Evolutionary conservation across 2,113 vertebrate genomes (phyloP), one percentile per base, ranked within the genome.

Genomic region (Chloebia gouldiae): DNA sequence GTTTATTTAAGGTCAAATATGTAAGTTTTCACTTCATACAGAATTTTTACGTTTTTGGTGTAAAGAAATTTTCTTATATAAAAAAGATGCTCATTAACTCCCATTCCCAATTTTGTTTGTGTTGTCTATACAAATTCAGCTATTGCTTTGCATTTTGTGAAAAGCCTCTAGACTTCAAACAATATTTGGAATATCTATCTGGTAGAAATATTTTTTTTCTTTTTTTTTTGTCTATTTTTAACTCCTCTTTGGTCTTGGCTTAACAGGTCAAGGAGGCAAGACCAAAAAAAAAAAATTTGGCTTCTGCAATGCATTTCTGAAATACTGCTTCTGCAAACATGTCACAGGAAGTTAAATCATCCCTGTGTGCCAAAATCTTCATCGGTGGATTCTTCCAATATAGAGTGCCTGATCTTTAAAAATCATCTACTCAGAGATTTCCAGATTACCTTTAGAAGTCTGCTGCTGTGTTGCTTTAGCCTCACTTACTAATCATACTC

Each of bases 251-350:
- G 24, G 6, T 35, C 8, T 57, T 70, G 12, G 7, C 6, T 28
- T 71, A 65, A 50, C 7, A 51, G 9, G 13, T 73, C 19, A 66
- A 20, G 4, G 27, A 66, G 15, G 7, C 13, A 86, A 56, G 30
- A 42, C 3, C 1, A 18, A 61, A 64, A 63, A 18, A 53, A 54
- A 21, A 56, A n/a, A n/a, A 14, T 35, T 54, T 49, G 0, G 1
- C 56, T 79, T 75, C 19, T 47, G 23, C 13, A n/a, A 30, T 21
- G 27, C 1, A 9, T 35, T 89, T 66, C 24, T 79, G 31, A 91
- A 76, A 59, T 33, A 28, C 7, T 42, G 3, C 10, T 49, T 61
- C n/a, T 83, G 10, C 4, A 9, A 42, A 72, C 0, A 1, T 3
- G 25, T 57, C n/a, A 54, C 25, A 63, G 31, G 31, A 69, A 73